Base-by-base conservation (phyloP, 1,140 invertebrate species). In the Pogonomyrmex californicus region DNA sequence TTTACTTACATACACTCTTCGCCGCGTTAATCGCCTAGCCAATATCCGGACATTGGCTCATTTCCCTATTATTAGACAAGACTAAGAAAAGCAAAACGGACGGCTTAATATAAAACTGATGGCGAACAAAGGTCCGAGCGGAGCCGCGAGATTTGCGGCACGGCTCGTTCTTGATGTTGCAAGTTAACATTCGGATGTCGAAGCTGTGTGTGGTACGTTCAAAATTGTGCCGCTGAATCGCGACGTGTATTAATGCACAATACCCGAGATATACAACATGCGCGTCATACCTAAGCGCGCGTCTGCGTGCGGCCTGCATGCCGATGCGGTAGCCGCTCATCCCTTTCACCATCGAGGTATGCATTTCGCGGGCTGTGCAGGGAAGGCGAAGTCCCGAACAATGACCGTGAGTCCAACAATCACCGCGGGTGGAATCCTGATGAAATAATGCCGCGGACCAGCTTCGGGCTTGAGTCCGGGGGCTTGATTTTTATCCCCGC, bases 261-360 rank as follows among this genome's bases (percentile, higher is more conserved):
- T 83, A 58, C 41, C 56, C 44, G 79, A 38, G 41, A 83, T 83
- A 83, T 60, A 75, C 79, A 83, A 83, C 68, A 83, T 83, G 68
- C 66, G 54, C 79, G 68, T 75, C 79, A 83, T 83, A 83, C 68
- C 79, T 60, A 75, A 75, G 79, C 79, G 79, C 79, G 68, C 66
- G 56, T 83, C 68, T 73, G 79, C 60, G 79, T 83, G 79, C 79
- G 56, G 70, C 14, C 41, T 49, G 79, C 79, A 83, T 83, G 44
- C 79, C 79, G 41, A 83, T 83, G 79, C 54, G 79, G 79, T 83
- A 83, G 79, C 79, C 51, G 41, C 56, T 71, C 79, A 60, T 73
- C 68, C 68, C 79, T 60, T 41, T 49, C 79, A 4, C 30, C 49
- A 60, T 83, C 68, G 79, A 83, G 79, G 54, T 83, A 83, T 83